Percentiles rank a stretch among this genome's conserved stretches.
phyloP scores from a whole-genome alignment of 1,140 invertebrate species.

The Odontomachus brunneus region DNA sequence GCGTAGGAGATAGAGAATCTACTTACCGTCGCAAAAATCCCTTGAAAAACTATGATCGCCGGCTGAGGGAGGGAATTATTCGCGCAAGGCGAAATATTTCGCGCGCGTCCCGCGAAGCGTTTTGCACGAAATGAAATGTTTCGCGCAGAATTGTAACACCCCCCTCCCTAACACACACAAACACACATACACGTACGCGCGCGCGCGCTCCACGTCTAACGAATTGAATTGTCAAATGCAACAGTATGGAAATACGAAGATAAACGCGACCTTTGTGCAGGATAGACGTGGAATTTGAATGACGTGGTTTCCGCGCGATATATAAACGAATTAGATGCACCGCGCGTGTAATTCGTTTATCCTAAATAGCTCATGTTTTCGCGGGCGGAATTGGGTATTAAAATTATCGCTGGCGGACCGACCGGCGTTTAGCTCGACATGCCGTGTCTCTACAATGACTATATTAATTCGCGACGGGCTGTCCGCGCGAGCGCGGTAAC shows the following conservation, averaged over 20 bases:
- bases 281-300: constrained; percentile 2
- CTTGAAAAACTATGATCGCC: constrained; percentile 21
- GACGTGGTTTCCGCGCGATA: constrained; percentile 23
- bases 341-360: constrained; percentile 42
- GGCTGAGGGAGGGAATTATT: constrained; percentile 12
- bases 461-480: constrained; percentile 39
- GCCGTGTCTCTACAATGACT: constrained; percentile 31
- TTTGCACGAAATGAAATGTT: constrained; percentile 24
- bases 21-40: constrained; percentile 28
- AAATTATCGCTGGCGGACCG: constrained; percentile 30
- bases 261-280: constrained; percentile 26
- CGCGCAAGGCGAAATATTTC: neutral
- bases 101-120: neutral
- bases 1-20: constrained; percentile 21
- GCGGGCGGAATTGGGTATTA: constrained; percentile 39
- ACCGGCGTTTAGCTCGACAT: constrained; percentile 22
- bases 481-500: neutral
- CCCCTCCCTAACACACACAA: no score
- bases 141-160: constrained; percentile 11
- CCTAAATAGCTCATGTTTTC: constrained; percentile 4
- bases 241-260: constrained; percentile 20
- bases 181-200: no score
- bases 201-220: no score
- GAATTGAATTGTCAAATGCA: constrained; percentile 32
- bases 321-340: constrained; percentile 29